These are phyloP conservation scores for Antechinus flavipes DNA, from an alignment of 2,113 vertebrate species.

Conservation along the genomic window DNA sequence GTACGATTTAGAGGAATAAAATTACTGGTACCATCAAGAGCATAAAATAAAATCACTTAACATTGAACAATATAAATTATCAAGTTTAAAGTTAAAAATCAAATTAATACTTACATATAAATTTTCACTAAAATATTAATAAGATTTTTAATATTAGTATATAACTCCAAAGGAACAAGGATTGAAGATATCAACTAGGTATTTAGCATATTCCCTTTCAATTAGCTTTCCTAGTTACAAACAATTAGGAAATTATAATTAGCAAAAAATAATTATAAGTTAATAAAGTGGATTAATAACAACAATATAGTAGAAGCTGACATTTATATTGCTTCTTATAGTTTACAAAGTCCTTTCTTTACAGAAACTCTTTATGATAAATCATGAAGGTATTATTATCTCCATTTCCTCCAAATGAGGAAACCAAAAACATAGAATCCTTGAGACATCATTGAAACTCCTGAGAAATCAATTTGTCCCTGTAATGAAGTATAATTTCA, in stretches of 20 bases:
- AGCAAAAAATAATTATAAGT: not conserved
- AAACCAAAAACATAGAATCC: not conserved
- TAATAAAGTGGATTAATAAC: not conserved
- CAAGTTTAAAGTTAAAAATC: not conserved
- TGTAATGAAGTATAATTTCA: not conserved
- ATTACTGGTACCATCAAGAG: not conserved
- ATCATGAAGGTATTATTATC: not conserved
- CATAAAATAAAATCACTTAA: not conserved
- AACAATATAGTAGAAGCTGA: not conserved
- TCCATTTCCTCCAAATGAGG: not conserved
- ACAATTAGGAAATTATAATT: not conserved
- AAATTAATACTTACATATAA: not conserved
- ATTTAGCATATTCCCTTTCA: not conserved
- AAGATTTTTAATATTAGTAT: not conserved
- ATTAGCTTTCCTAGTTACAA: not conserved
- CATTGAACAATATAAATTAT: not conserved
- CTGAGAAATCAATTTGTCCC: not conserved
- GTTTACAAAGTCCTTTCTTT: not conserved
- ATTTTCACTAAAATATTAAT: not conserved
- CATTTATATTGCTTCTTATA: not conserved
- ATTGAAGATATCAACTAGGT: not conserved
- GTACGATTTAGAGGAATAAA: not conserved
- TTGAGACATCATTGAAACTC: not conserved
- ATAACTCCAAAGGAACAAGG: not conserved
- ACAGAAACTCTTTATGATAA: not conserved